These are phyloP conservation scores for Dipodomys merriami DNA, from an alignment of 2,113 vertebrate species.

Conservation along the genomic window DNA sequence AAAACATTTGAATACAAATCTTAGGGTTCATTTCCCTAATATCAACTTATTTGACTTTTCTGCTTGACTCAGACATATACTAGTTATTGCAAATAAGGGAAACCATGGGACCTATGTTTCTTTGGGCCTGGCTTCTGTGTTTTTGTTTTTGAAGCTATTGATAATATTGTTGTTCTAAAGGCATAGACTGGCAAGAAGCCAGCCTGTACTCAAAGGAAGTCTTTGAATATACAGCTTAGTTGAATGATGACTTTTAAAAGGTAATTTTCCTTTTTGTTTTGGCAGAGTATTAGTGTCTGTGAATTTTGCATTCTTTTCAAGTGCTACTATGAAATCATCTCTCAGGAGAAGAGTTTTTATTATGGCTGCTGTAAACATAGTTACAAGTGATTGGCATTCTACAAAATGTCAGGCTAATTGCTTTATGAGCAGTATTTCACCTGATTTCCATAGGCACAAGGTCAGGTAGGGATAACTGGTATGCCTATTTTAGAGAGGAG, in stretches of 20 bases:
- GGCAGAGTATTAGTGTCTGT: not conserved
- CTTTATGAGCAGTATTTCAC: not conserved
- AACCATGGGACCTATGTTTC: too few species aligned
- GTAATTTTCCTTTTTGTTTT: slow-evolving; percentile 52
- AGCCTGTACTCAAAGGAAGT: not conserved
- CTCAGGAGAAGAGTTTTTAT: slow-evolving; percentile 24
- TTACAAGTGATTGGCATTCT: not conserved
- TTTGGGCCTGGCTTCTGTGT: too few species aligned
- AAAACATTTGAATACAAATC: too few species aligned
- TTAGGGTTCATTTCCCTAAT: too few species aligned
- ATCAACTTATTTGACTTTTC: too few species aligned
- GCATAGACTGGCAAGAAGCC: not conserved
- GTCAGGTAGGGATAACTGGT: not conserved
- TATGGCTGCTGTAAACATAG: not conserved
- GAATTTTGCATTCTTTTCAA: slow-evolving; percentile 45
- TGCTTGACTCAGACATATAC: too few species aligned
- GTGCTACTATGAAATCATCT: slow-evolving; percentile 32
- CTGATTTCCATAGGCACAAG: not conserved
- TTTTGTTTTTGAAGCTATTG: slow-evolving; percentile 1
- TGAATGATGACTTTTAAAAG: slow-evolving; percentile 44
- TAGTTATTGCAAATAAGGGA: too few species aligned
- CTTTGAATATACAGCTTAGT: not conserved
- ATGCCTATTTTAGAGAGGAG: not conserved
- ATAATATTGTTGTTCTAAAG: slow-evolving; percentile 46
- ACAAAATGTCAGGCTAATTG: not conserved